Percentiles rank a stretch among this genome's conserved stretches.
phyloP scores from a whole-genome alignment of 2,113 vertebrate species.

The Herpetotheres cachinnans region DNA sequence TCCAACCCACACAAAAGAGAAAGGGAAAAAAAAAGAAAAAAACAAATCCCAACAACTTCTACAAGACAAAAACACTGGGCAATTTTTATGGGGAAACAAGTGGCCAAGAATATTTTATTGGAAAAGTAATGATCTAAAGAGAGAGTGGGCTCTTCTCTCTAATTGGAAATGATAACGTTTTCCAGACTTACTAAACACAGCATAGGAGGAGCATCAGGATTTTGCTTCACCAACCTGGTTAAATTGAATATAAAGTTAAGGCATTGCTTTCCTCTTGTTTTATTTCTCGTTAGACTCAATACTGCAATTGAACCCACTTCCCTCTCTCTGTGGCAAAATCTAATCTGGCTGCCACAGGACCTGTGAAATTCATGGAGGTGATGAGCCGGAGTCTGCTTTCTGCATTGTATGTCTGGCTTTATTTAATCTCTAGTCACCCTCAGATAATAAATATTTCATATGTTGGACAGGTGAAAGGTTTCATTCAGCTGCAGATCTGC shows the following conservation, averaged over 20 bases:
- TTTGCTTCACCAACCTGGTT: background rate
- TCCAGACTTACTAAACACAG: background rate
- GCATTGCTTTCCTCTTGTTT: background rate
- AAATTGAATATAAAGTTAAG: background rate
- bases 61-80: background rate
- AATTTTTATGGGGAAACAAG: conserved; percentile 13
- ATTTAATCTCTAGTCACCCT: conserved; percentile 33
- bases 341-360: conserved; percentile 11
- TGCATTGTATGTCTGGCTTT: background rate
- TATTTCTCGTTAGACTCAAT: background rate
- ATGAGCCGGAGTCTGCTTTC: background rate
- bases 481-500: conserved; percentile 42
- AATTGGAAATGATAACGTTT: background rate
- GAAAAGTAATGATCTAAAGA: conserved; percentile 22
- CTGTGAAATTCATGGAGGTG: conserved; percentile 10
- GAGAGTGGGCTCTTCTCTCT: background rate
- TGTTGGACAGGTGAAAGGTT: conserved; percentile 57
- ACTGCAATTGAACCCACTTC: background rate
- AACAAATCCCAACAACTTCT: background rate
- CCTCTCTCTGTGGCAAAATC: background rate
- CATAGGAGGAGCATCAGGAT: background rate
- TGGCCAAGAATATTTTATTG: conserved; percentile 13
- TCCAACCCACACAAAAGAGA: background rate
- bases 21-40: background rate
- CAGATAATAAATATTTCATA: conserved; percentile 58